A percentile compares a stretch with the other conserved stretches of the same genome.
These are phyloP conservation scores for Nerophis ophidion DNA, from an alignment of 2,113 vertebrate species.

Conservation along the genomic window DNA sequence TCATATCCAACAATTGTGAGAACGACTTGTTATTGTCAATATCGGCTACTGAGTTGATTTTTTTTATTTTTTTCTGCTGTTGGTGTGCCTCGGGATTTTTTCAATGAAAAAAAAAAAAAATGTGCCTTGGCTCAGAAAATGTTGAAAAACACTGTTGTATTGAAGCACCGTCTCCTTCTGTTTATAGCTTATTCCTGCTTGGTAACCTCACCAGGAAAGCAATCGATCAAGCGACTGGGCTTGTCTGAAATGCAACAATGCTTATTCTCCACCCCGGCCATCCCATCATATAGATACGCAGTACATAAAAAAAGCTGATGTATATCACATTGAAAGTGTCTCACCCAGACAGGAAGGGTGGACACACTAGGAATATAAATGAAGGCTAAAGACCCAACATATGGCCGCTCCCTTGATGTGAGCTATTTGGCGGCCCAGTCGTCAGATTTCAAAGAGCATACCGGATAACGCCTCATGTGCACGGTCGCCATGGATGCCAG, in stretches of 20 bases:
- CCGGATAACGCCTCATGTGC: slow-evolving; percentile 39
- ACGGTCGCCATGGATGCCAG: slow-evolving; percentile 25
- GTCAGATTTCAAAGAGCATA: slow-evolving; percentile 58
- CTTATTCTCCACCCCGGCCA: slow-evolving; percentile 13
- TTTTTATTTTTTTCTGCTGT: too few species aligned
- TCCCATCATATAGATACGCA: not conserved
- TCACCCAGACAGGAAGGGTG: slow-evolving; percentile 24
- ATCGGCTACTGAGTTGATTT: too few species aligned
- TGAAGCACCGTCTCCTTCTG: slow-evolving; percentile 35
- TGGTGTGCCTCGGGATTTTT: too few species aligned
- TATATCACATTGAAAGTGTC: slow-evolving; percentile 21
- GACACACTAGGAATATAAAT: slow-evolving; percentile 58
- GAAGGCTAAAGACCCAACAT: slow-evolving; percentile 58
- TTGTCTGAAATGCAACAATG: slow-evolving; percentile 20
- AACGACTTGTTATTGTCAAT: too few species aligned
- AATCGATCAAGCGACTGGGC: slow-evolving; percentile 19
- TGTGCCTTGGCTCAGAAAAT: too few species aligned
- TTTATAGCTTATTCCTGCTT: slow-evolving; percentile 10
- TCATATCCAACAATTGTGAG: too few species aligned
- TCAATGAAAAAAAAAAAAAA: too few species aligned
- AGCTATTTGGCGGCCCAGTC: slow-evolving; percentile 41
- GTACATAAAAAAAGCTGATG: slow-evolving; percentile 2
- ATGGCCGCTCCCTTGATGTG: slow-evolving; percentile 57
- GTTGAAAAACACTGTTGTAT: not conserved
- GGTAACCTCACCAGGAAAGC: slow-evolving; percentile 1